Evolutionary conservation across 2,888 invertebrate genomes (phyloP).

Genomic region (Drosophila quasianomalipes): DNA sequence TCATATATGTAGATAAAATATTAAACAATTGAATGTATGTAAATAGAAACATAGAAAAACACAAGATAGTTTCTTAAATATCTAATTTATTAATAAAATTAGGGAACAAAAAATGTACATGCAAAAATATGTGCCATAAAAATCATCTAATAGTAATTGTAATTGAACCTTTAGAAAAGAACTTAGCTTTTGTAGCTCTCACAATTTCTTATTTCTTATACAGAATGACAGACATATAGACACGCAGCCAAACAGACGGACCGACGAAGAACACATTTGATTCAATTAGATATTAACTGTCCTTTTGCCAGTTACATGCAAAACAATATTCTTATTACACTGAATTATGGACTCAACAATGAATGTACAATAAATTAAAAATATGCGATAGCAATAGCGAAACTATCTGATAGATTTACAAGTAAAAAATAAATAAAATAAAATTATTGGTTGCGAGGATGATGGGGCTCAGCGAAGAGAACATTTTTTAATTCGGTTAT

Average conservation of each 20-base stretch:
- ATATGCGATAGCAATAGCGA: slow-evolving; percentile 1
- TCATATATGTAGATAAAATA: not conserved
- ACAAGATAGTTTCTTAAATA: not conserved
- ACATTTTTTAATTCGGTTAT: not conserved
- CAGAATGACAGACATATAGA: not conserved
- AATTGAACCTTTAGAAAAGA: not conserved
- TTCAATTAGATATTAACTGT: not conserved
- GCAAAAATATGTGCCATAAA: slow-evolving; percentile 2
- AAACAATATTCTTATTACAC: not conserved
- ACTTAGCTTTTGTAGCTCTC: not conserved
- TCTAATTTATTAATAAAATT: not conserved
- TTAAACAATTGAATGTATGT: not conserved
- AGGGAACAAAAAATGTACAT: slow-evolving; percentile 2
- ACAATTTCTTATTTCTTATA: not conserved
- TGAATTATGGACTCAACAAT: not conserved
- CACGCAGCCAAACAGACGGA: not conserved
- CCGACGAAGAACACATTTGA: not conserved
- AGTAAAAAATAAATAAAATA: too few relatives aligned
- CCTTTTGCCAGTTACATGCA: slow-evolving; percentile 2
- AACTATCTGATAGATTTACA: slow-evolving; percentile 1
- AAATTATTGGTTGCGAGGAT: not conserved
- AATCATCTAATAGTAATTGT: not conserved
- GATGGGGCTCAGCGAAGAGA: not conserved
- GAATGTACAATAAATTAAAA: not conserved
- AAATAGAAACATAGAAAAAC: not conserved